These are phyloP conservation scores for Thumatha senex DNA, from an alignment of 2,888 invertebrate species.

Conservation along the genomic window DNA sequence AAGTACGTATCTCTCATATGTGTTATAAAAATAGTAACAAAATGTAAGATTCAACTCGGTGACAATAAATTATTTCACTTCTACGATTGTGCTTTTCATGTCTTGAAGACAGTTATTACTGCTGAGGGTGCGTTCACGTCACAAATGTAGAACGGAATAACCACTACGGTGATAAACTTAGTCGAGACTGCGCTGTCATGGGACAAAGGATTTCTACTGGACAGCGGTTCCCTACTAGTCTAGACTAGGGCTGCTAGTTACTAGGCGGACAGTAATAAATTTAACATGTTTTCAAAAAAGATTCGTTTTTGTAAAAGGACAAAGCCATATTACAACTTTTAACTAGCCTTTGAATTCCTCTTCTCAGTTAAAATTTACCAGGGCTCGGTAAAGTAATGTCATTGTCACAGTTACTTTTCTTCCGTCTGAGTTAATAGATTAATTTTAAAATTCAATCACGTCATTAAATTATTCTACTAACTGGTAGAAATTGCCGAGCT, in stretches of 20 bases:
- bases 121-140: constrained; percentile 60
- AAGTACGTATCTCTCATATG: too few relatives aligned
- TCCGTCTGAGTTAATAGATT: too few relatives aligned
- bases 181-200: constrained; percentile 50
- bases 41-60: not conserved
- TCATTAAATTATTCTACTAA: constrained; percentile 23
- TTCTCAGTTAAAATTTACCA: too few relatives aligned
- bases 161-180: constrained; percentile 66
- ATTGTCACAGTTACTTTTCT: too few relatives aligned
- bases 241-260: constrained; percentile 37
- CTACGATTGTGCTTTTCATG: constrained; percentile 53
- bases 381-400: too few relatives aligned
- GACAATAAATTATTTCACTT: constrained; percentile 49
- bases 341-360: too few relatives aligned
- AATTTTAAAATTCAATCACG: too few relatives aligned
- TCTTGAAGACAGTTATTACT: constrained; percentile 53
- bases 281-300: too few relatives aligned
- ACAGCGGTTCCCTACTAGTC: constrained; percentile 31
- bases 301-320: too few relatives aligned
- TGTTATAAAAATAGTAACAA: too few relatives aligned
- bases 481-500: constrained; percentile 42
- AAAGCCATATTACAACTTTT: too few relatives aligned
- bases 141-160: constrained; percentile 62
- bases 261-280: not conserved
- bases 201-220: constrained; percentile 65